Base-by-base conservation (phyloP, 35 echinoderm and acorn worm genomes). In the Heliocidaris erythrogramma region DNA sequence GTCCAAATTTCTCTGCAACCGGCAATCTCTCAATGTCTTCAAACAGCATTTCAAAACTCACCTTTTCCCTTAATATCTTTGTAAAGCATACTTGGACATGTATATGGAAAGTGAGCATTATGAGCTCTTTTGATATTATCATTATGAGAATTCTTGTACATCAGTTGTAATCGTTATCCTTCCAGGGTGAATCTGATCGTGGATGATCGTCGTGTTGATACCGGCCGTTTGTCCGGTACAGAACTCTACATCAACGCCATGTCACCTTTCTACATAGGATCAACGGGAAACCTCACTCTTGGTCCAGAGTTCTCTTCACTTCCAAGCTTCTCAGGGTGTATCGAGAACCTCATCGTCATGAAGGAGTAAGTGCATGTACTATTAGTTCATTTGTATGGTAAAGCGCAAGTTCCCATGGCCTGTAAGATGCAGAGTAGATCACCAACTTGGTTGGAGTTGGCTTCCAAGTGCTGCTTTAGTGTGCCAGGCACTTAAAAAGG, bases 311-410 rank as follows among this genome's bases (percentile, higher is more conserved):
- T 96, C 27, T 93, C 85, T 32, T 85, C 56, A 9, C 49, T 96
- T 11, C 95, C 95, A 27, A 32, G 94, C 18, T 96, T 97, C 90
- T 90, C 88, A 88, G 97, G 97, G 4, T 97, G 97, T 84, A 95
- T 97, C 32, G 94, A 97, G 59, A 96, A 97, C 48, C 94, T 97
- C 14, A 88, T 97, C 30, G 96, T 97, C n/a, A 96, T 96, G 95
- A 94, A 88, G 94, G 94, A 96, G 95, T 96, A 42, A 96, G 95
- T 94, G 16, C 18, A 71, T 71, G 52, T 13, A 56, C 0, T 11
- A 2, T 56, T 56, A 13, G 52, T 56, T 10, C 6, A 56, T 56
- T 11, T 56, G 52, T 42, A 3, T 42, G 35, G 35, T 42, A 42
- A 42, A 42, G 35, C 35, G 35, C 35, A 42, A 42, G 3, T 42